phyloP scores from a whole-genome alignment of 2,113 vertebrate genomes.

The Cephalopholis sonnerati region DNA sequence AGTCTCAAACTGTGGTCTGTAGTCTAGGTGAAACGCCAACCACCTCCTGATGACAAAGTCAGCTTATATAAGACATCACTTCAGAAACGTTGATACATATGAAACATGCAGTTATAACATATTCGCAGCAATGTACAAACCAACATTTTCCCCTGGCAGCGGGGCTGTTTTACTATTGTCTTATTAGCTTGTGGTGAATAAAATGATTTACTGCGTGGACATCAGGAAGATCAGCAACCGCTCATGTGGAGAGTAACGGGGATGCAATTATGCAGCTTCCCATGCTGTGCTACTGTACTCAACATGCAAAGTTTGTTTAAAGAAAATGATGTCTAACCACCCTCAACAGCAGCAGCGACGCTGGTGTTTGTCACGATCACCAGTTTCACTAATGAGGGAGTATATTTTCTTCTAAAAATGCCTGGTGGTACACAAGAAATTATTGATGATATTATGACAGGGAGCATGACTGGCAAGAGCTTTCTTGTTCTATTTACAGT shows the following conservation, averaged over 20 bases:
- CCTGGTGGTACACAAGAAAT: not conserved
- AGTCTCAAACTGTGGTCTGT: too few relatives aligned
- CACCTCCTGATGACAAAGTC: too few relatives aligned
- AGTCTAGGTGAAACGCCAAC: too few relatives aligned
- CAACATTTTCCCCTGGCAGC: too few relatives aligned
- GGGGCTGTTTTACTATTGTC: rapidly evolving
- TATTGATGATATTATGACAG: slow-evolving; percentile 47
- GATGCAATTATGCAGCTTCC: slow-evolving; percentile 17
- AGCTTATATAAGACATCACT: too few relatives aligned
- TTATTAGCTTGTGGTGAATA: not conserved
- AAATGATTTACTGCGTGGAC: not conserved
- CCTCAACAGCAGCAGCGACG: not conserved
- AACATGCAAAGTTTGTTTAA: slow-evolving; percentile 6
- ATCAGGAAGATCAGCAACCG: slow-evolving; percentile 2
- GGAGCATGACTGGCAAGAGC: not conserved
- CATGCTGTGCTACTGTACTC: slow-evolving; percentile 33
- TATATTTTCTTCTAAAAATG: not conserved
- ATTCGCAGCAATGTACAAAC: too few relatives aligned
- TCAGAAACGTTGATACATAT: too few relatives aligned
- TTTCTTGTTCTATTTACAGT: slow-evolving; percentile 1
- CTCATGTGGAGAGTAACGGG: slow-evolving; percentile 15
- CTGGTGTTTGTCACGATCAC: slow-evolving; percentile 1
- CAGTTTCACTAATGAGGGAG: slow-evolving; percentile 44
- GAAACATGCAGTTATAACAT: too few relatives aligned
- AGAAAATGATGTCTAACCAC: slow-evolving; percentile 13